phyloP scores from a whole-genome alignment of 2,888 invertebrate genomes.

The Leptinotarsa haldemani region DNA sequence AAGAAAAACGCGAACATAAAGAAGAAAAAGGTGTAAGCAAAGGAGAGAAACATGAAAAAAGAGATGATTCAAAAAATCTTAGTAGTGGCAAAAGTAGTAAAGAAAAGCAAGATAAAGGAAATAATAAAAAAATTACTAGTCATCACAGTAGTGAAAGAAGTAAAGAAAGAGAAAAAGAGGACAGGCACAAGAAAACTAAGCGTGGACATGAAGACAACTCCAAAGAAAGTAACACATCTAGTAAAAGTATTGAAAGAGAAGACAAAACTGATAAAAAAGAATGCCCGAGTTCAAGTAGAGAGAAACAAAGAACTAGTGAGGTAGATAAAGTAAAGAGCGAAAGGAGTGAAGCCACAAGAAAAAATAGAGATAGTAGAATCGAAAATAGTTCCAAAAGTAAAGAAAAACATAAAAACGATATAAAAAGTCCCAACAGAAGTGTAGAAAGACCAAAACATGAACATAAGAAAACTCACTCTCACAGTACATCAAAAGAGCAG shows the following conservation, averaged over 20 bases:
- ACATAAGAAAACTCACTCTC: constrained; percentile 10
- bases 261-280: constrained; percentile 5
- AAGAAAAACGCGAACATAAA: constrained; percentile 18
- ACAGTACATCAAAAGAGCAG: background rate
- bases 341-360: constrained; percentile 9
- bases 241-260: constrained; percentile 35
- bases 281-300: background rate
- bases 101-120: constrained; percentile 44
- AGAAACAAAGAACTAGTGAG: constrained; percentile 20
- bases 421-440: constrained; percentile 29
- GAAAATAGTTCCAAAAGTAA: constrained; percentile 54
- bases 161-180: constrained; percentile 40
- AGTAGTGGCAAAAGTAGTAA: constrained; percentile 44
- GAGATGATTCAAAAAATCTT: constrained; percentile 43
- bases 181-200: constrained; percentile 46
- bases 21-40: constrained; percentile 11
- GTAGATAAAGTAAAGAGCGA: constrained; percentile 13
- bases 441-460: constrained; percentile 43
- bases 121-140: background rate
- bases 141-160: constrained; percentile 14
- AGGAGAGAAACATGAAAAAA: constrained; percentile 25
- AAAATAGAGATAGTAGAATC: constrained; percentile 12
- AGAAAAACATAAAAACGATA: constrained; percentile 43
- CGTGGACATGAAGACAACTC: constrained; percentile 21
- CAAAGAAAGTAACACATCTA: constrained; percentile 42